Percentiles rank a stretch among this genome's conserved stretches.
phyloP scores from a whole-genome alignment of 2,113 vertebrate genomes.

The Rhagologus leucostigma region DNA sequence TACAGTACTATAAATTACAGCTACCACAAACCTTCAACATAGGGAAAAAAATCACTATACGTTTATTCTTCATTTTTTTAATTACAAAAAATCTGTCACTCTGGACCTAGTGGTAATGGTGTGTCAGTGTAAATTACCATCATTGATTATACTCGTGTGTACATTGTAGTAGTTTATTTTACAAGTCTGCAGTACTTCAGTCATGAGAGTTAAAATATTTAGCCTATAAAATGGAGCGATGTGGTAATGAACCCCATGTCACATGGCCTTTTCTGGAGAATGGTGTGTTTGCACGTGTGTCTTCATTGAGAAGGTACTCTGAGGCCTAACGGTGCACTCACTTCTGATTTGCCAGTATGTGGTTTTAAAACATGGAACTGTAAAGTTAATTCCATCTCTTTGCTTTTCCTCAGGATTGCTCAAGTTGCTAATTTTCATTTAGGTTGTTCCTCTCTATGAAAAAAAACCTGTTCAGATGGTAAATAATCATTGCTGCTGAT shows the following conservation, averaged over 20 bases:
- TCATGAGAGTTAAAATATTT: neutral
- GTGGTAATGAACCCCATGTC: neutral
- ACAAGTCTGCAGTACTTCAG: neutral
- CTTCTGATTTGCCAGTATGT: neutral
- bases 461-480: neutral
- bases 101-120: neutral
- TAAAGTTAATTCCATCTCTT: neutral
- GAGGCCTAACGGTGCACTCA: neutral
- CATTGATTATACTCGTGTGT: neutral
- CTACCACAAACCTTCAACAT: neutral
- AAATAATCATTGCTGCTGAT: constrained; percentile 1
- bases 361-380: neutral
- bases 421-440: constrained; percentile 30
- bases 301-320: neutral
- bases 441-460: neutral
- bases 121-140: neutral
- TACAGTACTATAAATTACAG: neutral
- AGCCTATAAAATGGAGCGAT: neutral
- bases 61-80: neutral
- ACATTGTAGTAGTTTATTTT: neutral
- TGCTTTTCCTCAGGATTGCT: constrained; percentile 1
- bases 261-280: neutral
- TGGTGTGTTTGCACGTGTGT: neutral
- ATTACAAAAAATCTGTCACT: neutral
- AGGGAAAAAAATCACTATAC: neutral